Conservation (phyloP, 1,140 invertebrate genomes). For the Aphelenchoides fujianensis region DNA sequence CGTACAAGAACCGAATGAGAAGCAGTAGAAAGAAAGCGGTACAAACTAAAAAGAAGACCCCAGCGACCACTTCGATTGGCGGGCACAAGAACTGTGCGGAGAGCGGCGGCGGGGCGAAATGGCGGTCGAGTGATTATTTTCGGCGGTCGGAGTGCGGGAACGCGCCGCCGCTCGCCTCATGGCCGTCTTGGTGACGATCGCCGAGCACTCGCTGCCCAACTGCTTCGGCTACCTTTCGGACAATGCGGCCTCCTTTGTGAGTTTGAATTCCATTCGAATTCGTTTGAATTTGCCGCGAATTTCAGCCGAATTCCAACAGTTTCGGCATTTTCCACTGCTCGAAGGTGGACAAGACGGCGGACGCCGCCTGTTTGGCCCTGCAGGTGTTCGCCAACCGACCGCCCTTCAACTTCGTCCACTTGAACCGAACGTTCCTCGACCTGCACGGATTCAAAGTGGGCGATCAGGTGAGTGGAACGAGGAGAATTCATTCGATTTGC, state of each 20-base stretch:
- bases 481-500: background rate
- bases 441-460: slow-evolving; percentile 5
- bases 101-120: background rate
- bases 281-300: too few relatives aligned
- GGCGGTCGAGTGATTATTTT: background rate
- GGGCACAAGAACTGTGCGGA: background rate
- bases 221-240: slow-evolving; percentile 26
- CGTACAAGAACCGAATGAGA: background rate
- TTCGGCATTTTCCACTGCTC: slow-evolving; percentile 26
- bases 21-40: background rate
- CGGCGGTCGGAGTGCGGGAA: background rate
- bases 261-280: background rate
- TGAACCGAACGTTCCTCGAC: slow-evolving; percentile 19
- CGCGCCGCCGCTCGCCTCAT: background rate
- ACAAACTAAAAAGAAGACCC: too few relatives aligned
- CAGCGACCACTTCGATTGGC: background rate
- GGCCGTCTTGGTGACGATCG: slow-evolving; percentile 16
- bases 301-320: slow-evolving; percentile 20
- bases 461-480: slow-evolving; percentile 4
- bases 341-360: background rate
- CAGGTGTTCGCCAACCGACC: slow-evolving; percentile 21
- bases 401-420: slow-evolving; percentile 20
- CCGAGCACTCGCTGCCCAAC: slow-evolving; percentile 19
- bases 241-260: slow-evolving; percentile 8
- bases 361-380: slow-evolving; percentile 12